Conservation (phyloP, 2,888 invertebrate genomes). For the Neria commutata region DNA sequence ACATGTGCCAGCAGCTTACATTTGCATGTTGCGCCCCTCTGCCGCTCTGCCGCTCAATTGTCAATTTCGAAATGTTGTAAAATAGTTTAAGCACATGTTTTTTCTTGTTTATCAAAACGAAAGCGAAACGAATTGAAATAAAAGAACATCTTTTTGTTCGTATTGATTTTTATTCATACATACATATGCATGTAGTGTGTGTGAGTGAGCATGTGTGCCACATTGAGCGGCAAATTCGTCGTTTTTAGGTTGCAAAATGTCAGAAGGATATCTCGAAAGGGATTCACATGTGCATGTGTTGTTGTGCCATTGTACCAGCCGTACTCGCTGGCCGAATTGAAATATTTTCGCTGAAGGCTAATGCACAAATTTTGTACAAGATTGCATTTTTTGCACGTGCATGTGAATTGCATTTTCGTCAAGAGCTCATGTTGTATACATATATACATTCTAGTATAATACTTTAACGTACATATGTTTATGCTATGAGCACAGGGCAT, state of each 20-base stretch:
- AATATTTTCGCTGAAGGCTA: background rate
- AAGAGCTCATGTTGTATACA: background rate
- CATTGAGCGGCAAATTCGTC: slow-evolving; percentile 1
- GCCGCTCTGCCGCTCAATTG: too few species aligned
- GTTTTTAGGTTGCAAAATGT: background rate
- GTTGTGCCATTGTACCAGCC: too few species aligned
- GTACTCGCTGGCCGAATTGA: too few species aligned
- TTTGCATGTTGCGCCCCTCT: background rate
- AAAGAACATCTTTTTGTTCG: too few species aligned
- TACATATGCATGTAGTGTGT: too few species aligned
- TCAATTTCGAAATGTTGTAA: background rate
- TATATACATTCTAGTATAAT: background rate
- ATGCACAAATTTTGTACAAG: background rate
- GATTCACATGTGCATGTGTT: too few species aligned
- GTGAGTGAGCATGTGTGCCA: background rate
- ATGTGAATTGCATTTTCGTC: slow-evolving; percentile 1
- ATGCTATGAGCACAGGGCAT: too few species aligned
- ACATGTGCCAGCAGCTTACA: background rate
- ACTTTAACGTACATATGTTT: too few species aligned
- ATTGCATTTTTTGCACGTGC: slow-evolving; percentile 1
- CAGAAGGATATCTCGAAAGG: background rate
- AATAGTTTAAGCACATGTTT: background rate
- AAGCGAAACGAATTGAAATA: background rate
- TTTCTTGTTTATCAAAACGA: too few species aligned
- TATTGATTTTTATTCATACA: too few species aligned